Evolutionary conservation across 2,797 vertebrate species (phyloP), one percentile per base, ranked within the genome.

Genomic region (Microctenopoma steveboyesi): DNA sequence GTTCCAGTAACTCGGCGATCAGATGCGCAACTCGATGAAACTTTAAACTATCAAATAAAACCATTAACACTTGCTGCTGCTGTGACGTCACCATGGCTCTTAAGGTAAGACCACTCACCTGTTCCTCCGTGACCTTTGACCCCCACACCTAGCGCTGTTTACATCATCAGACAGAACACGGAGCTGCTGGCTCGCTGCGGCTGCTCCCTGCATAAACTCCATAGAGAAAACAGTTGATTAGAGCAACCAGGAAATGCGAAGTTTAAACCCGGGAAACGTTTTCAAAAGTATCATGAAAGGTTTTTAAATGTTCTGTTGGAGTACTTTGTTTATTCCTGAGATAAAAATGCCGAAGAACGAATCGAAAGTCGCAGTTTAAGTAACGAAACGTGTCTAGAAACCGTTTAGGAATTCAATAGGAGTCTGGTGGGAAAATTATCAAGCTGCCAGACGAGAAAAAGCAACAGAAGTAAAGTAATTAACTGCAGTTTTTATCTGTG

Each of bases 31-130:
- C 10, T 7, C 28, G 45, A 74, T 68, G 64, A 68, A 62, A 43
- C 56, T 51, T 30, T 57, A 9, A 74, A 40, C 12, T 14, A 16
- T 6, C 6, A 30, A 27, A 43, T 12, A 5, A 49, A 16, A 28
- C 3, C 30, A 35, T 3, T 15, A 18, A 27, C 22, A 16, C n/a
- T 39, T 11, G 47, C 58, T 48, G 51, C 30, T 37, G 35, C 43
- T 10, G 10, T 30, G 58, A 74, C 47, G 22, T 63, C 53, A 63
- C 7, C 40, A 64, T 75, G 72, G 53, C 59, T 35, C 16, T 64
- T 3, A 30, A 58, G 72, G 72, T 75, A 63, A 69, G 62, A 2
- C 16, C 3, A 18, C 2, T 45, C 16, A 58, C 47, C 30, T 63
- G 58, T 13, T n/a, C 25, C 18, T 25, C n/a, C 4, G 8, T 57